A percentile compares a stretch with the other conserved stretches of the same genome.
phyloP scores from a whole-genome alignment of 2,888 invertebrate genomes.

The Lithodes maja region DNA sequence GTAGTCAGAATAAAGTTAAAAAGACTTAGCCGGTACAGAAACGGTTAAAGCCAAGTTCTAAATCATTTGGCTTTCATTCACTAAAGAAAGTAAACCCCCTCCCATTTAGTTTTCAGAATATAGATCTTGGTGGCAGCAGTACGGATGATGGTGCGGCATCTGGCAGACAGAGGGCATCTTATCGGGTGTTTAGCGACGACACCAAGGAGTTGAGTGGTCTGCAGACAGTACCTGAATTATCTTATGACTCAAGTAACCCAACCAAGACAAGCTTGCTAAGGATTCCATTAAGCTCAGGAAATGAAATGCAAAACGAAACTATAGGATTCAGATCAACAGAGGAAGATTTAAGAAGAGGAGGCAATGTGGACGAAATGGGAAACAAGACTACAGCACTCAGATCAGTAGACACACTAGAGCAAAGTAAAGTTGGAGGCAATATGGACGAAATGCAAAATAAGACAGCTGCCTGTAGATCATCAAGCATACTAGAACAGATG shows the following conservation, averaged over 20 bases:
- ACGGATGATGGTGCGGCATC: neutral
- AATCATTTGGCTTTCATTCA: too few species aligned
- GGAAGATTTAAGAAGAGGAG: neutral
- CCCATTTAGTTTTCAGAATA: too few species aligned
- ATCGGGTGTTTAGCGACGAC: neutral
- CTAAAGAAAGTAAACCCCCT: too few species aligned
- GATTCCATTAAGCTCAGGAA: neutral
- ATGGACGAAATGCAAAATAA: too few species aligned
- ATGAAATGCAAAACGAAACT: constrained; percentile 2
- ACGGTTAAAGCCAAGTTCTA: too few species aligned
- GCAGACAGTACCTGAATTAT: neutral
- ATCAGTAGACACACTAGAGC: neutral
- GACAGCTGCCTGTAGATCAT: neutral
- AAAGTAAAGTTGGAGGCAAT: neutral
- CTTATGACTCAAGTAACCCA: neutral
- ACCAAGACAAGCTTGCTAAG: neutral
- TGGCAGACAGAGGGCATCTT: neutral
- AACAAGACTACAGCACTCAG: too few species aligned
- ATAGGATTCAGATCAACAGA: neutral
- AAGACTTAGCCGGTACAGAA: too few species aligned
- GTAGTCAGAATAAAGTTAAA: too few species aligned
- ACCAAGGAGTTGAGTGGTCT: neutral
- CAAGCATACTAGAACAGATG: neutral
- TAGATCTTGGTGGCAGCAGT: neutral
- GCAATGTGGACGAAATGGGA: neutral